Percentiles rank a stretch among this genome's conserved stretches.
Evolutionary conservation across 2,888 invertebrate genomes (phyloP).

Genomic region (Nomada ruficornis): DNA sequence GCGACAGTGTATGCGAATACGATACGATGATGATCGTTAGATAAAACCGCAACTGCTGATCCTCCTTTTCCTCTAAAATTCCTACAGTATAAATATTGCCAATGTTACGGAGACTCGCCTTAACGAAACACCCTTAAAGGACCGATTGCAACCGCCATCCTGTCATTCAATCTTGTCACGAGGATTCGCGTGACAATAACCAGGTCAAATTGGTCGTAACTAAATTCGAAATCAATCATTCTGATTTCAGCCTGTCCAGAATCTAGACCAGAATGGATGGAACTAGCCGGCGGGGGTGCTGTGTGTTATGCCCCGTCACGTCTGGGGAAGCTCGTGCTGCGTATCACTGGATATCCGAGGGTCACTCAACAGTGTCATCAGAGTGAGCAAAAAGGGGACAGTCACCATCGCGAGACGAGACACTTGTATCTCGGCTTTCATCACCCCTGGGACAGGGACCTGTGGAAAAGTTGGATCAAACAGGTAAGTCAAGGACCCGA

Average conservation of each 20-base stretch:
- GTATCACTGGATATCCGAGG: slow-evolving; percentile 83
- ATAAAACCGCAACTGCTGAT: too few relatives aligned
- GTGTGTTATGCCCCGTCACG: slow-evolving; percentile 82
- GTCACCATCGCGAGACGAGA: slow-evolving; percentile 81
- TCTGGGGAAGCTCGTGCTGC: slow-evolving; percentile 83
- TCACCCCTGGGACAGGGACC: slow-evolving; percentile 88
- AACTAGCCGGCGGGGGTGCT: slow-evolving; percentile 79
- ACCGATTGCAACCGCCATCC: not conserved
- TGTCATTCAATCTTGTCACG: not conserved
- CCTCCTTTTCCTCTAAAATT: too few relatives aligned
- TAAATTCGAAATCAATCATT: slow-evolving; percentile 52
- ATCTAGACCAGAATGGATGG: slow-evolving; percentile 82
- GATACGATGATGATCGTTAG: too few relatives aligned
- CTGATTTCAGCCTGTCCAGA: slow-evolving; percentile 77
- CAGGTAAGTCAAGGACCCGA: slow-evolving; percentile 84
- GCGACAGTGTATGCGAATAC: too few relatives aligned
- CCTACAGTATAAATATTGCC: too few relatives aligned
- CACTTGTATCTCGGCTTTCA: slow-evolving; percentile 89
- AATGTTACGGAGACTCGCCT: too few relatives aligned
- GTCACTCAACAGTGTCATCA: slow-evolving; percentile 75
- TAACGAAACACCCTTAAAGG: not conserved
- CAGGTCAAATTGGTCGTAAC: slow-evolving; percentile 5
- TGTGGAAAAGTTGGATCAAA: slow-evolving; percentile 88
- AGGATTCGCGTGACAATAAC: not conserved
- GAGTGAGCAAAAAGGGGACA: slow-evolving; percentile 60